Percentiles rank a stretch among this genome's conserved stretches.
phyloP scores from a whole-genome alignment of 2,113 vertebrate genomes.

The Nesogale talazaci region DNA sequence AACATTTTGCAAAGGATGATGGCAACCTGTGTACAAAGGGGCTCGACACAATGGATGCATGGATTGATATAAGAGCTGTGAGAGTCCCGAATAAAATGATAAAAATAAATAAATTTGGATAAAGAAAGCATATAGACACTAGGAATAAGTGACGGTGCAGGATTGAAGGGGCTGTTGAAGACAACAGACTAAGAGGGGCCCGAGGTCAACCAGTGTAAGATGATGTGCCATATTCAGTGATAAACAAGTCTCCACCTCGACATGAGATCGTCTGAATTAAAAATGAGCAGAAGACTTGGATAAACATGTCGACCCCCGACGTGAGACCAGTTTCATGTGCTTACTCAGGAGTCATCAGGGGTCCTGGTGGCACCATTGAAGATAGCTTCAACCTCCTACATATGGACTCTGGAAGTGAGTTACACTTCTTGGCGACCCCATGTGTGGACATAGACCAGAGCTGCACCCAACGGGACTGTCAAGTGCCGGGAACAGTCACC shows the following conservation, averaged over 20 bases:
- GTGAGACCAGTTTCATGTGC: too few relatives aligned
- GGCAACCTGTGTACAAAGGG: too few relatives aligned
- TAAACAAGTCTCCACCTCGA: too few relatives aligned
- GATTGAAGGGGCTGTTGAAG: not conserved
- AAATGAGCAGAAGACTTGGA: not conserved
- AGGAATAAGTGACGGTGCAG: conserved; percentile 18
- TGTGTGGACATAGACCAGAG: too few relatives aligned
- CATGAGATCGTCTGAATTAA: not conserved
- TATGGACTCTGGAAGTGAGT: not conserved
- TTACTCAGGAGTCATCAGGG: too few relatives aligned
- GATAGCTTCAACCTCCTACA: not conserved
- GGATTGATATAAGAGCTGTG: too few relatives aligned
- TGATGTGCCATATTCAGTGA: not conserved
- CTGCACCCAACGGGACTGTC: too few relatives aligned
- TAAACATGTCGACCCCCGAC: not conserved
- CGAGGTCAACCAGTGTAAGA: not conserved
- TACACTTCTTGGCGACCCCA: too few relatives aligned
- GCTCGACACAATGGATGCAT: too few relatives aligned
- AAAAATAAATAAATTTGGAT: not conserved
- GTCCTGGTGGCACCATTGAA: too few relatives aligned
- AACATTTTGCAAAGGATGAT: too few relatives aligned
- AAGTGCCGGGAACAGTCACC: not conserved
- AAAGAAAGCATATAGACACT: not conserved
- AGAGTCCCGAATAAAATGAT: too few relatives aligned
- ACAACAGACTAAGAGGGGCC: not conserved